phyloP scores from a whole-genome alignment of 2,888 invertebrate genomes.

The Autographa gamma region DNA sequence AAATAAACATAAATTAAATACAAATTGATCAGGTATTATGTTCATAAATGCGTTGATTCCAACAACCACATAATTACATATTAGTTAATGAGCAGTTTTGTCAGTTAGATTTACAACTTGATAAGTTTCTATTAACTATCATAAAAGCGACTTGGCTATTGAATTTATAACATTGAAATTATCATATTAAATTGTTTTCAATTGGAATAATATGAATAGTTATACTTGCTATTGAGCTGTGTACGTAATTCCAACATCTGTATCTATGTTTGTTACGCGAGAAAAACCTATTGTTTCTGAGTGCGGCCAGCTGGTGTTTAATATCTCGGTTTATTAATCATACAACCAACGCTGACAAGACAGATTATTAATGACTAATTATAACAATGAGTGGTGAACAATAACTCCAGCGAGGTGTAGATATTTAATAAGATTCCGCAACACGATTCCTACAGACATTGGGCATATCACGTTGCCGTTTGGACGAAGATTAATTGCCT shows the following conservation, averaged over 20 bases:
- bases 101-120: constrained; percentile 46
- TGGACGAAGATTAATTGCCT: constrained; percentile 84
- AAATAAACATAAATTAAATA: constrained; percentile 56
- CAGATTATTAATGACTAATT: constrained; percentile 84
- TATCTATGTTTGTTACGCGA: constrained; percentile 28
- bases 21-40: constrained; percentile 60
- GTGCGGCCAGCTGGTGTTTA: constrained; percentile 61
- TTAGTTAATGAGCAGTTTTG: constrained; percentile 59
- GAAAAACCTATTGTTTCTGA: constrained; percentile 56
- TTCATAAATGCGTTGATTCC: constrained; percentile 53
- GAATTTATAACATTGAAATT: constrained; percentile 37
- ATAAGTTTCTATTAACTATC: constrained; percentile 40
- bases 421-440: constrained; percentile 84
- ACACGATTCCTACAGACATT: constrained; percentile 80
- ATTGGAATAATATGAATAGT: constrained; percentile 37
- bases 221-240: constrained; percentile 20
- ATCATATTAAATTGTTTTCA: constrained; percentile 38
- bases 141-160: constrained; percentile 38
- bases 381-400: constrained; percentile 82
- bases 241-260: constrained; percentile 30
- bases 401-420: constrained; percentile 75
- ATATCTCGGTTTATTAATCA: constrained; percentile 73
- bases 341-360: constrained; percentile 74
- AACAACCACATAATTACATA: constrained; percentile 53
- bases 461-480: constrained; percentile 76